A percentile compares a stretch with the other conserved stretches of the same genome.
phyloP scores from a whole-genome alignment of 2,113 vertebrate genomes.

The Ivindomyrus marchei region DNA sequence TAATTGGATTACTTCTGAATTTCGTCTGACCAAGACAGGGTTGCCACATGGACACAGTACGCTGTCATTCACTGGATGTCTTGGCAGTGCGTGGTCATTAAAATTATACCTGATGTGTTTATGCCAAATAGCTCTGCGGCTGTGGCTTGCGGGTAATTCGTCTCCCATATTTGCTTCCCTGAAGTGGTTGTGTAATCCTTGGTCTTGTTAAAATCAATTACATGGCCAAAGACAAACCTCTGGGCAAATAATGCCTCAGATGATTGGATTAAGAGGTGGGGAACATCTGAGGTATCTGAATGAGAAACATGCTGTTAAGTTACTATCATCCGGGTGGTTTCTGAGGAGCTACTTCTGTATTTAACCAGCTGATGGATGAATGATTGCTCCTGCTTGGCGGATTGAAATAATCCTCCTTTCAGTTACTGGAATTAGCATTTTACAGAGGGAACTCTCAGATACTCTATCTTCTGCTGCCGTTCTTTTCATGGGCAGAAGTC shows the following conservation, averaged over 20 bases:
- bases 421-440: not conserved
- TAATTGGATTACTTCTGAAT: not conserved
- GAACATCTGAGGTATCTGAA: not conserved
- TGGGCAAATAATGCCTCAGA: not conserved
- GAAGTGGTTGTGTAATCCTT: not conserved
- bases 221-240: conserved; percentile 1
- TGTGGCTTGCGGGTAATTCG: not conserved
- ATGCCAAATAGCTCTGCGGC: not conserved
- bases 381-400: not conserved
- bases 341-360: not conserved
- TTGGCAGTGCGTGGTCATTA: not conserved
- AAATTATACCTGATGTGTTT: not conserved
- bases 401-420: not conserved
- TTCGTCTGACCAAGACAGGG: not conserved
- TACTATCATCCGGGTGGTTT: not conserved
- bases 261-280: not conserved
- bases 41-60: not conserved
- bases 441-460: not conserved
- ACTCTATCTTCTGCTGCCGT: not conserved
- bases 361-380: not conserved
- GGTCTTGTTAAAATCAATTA: not conserved
- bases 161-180: not conserved
- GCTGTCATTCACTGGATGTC: not conserved
- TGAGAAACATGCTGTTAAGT: not conserved
- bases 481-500: not conserved